Conservation (phyloP, 2,113 vertebrate species). For the Macquaria ambigua region DNA sequence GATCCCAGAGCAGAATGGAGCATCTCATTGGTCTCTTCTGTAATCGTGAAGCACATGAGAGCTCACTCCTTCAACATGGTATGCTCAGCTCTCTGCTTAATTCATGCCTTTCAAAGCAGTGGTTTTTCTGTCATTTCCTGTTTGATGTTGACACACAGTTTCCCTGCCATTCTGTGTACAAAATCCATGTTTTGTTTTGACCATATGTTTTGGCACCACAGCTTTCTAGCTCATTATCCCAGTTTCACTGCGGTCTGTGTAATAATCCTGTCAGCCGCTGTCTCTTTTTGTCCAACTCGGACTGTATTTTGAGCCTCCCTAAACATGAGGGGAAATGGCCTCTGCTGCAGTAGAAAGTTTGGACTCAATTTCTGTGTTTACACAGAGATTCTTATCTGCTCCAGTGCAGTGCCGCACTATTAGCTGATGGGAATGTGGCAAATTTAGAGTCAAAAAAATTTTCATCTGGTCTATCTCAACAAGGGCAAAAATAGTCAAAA, state of each 20-base stretch:
- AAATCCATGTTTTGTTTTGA: constrained; percentile 31
- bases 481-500: constrained; percentile 22
- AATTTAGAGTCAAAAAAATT: constrained; percentile 67
- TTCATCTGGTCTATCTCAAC: constrained; percentile 23
- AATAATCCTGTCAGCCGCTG: constrained; percentile 56
- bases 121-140: constrained; percentile 47
- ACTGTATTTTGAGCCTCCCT: constrained; percentile 59
- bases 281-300: constrained; percentile 56
- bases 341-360: constrained; percentile 62
- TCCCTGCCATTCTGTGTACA: constrained; percentile 25
- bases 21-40: constrained; percentile 77
- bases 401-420: constrained; percentile 60
- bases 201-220: constrained; percentile 48
- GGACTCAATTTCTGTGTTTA: constrained; percentile 58
- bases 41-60: constrained; percentile 86
- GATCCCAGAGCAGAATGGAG: constrained; percentile 91
- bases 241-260: constrained; percentile 46
- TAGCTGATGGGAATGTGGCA: constrained; percentile 73
- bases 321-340: constrained; percentile 51
- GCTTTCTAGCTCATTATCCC: constrained; percentile 40
- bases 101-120: constrained; percentile 21
- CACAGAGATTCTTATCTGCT: constrained; percentile 74
- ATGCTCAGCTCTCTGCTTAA: constrained; percentile 41
- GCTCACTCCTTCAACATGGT: constrained; percentile 89
- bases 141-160: constrained; percentile 27